These are phyloP conservation scores for Stramonita haemastoma DNA, from an alignment of 2,888 invertebrate genomes.

Conservation along the genomic window DNA sequence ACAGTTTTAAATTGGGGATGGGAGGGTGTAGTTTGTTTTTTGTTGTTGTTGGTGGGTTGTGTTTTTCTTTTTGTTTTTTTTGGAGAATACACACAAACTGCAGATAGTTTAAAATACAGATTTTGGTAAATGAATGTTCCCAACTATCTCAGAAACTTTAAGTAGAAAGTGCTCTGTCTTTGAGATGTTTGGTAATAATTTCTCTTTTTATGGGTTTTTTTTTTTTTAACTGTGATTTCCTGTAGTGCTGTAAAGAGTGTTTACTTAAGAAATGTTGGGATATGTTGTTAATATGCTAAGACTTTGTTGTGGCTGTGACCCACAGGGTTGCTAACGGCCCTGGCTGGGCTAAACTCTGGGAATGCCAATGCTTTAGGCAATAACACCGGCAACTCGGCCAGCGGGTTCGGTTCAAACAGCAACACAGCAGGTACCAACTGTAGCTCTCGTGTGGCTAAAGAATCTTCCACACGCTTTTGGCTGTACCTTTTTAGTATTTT, in stretches of 20 bases:
- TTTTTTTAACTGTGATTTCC: background rate
- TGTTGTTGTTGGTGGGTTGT: too few species aligned
- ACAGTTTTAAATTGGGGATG: too few species aligned
- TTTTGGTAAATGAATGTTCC: too few species aligned
- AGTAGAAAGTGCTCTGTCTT: too few species aligned
- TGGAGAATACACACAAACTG: too few species aligned
- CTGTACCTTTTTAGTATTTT: conserved; percentile 22
- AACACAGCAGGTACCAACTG: conserved; percentile 49
- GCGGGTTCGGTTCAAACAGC: conserved; percentile 48
- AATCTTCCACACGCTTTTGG: conserved; percentile 34
- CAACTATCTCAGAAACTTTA: too few species aligned
- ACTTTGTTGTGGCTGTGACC: conserved; percentile 42
- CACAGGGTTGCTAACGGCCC: conserved; percentile 66
- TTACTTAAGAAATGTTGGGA: background rate
- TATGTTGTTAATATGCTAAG: conserved; percentile 19
- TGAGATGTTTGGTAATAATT: too few species aligned
- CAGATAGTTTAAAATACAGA: too few species aligned
- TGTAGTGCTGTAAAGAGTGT: background rate
- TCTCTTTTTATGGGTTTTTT: too few species aligned
- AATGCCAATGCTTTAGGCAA: conserved; percentile 55
- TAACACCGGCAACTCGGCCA: conserved; percentile 51
- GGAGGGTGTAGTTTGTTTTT: too few species aligned
- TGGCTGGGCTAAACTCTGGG: conserved; percentile 62
- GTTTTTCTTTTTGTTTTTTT: too few species aligned
- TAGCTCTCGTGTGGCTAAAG: conserved; percentile 13